Evolutionary conservation across 2,113 vertebrate species (phyloP).

Genomic region (Suricata suricatta): DNA sequence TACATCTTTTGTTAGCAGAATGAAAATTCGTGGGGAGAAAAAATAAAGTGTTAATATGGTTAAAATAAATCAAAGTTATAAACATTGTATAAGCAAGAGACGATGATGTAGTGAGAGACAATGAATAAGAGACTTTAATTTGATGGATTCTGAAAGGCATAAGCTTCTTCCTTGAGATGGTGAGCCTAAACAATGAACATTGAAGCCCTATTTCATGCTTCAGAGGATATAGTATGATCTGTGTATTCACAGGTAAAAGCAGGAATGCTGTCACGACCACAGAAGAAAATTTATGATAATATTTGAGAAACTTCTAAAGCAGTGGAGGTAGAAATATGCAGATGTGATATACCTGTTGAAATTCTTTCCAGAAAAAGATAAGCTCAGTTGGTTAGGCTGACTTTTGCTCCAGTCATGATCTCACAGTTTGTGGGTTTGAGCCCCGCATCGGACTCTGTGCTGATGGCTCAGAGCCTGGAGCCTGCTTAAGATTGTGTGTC

Average conservation of each 20-base stretch:
- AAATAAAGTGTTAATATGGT: not conserved
- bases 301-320: not conserved
- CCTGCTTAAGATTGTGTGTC: too few relatives aligned
- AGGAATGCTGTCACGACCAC: not conserved
- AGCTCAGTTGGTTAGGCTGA: too few relatives aligned
- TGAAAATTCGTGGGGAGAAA: not conserved
- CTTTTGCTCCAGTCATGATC: too few relatives aligned
- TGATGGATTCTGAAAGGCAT: not conserved
- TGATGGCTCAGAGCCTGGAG: too few relatives aligned
- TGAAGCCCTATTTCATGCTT: not conserved
- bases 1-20: not conserved
- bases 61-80: not conserved
- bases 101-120: not conserved
- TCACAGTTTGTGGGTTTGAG: too few relatives aligned
- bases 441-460: too few relatives aligned
- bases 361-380: slow-evolving; percentile 1
- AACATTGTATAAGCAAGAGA: not conserved
- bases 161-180: not conserved
- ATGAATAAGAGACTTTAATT: not conserved
- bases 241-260: not conserved
- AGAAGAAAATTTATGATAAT: not conserved
- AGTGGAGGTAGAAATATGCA: not conserved
- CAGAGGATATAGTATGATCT: not conserved
- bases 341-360: not conserved
- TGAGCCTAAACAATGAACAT: not conserved